phyloP scores from a whole-genome alignment of 2,797 vertebrate species.

The Pseudomugil tenellus region DNA sequence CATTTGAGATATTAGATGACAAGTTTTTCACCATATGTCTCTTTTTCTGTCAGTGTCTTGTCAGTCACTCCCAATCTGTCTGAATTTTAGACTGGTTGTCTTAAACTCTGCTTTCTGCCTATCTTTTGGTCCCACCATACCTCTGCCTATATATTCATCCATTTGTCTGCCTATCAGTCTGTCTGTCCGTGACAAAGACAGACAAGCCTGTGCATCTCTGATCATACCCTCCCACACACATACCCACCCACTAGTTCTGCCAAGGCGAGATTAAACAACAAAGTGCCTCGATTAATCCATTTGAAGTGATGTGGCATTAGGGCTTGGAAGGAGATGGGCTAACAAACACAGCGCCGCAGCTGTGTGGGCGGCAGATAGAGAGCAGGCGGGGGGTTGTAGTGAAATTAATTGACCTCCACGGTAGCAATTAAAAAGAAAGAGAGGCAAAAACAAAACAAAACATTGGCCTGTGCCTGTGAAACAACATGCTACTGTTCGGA shows the following conservation, averaged over 20 bases:
- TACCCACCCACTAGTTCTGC: conserved; percentile 80
- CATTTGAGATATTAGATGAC: conserved; percentile 26
- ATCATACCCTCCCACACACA: conserved; percentile 65
- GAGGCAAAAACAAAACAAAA: conserved; percentile 79
- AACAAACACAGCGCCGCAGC: conserved; percentile 78
- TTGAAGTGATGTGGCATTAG: conserved; percentile 83
- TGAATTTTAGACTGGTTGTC: conserved; percentile 47
- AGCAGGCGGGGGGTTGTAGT: conserved; percentile 53
- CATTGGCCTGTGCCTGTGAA: conserved; percentile 70
- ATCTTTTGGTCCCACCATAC: conserved; percentile 59
- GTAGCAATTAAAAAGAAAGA: conserved; percentile 85
- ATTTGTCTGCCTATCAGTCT: conserved; percentile 44
- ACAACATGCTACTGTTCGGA: conserved; percentile 68
- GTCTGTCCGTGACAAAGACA: conserved; percentile 71
- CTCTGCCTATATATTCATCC: conserved; percentile 18
- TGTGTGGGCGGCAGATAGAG: conserved; percentile 82
- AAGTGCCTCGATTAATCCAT: conserved; percentile 84
- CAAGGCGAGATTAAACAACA: conserved; percentile 84
- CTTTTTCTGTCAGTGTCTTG: conserved; percentile 26
- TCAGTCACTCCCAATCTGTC: conserved; percentile 33
- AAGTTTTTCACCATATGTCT: conserved; percentile 26
- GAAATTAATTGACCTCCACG: conserved; percentile 85
- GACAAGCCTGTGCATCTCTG: conserved; percentile 68
- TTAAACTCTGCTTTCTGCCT: conserved; percentile 43
- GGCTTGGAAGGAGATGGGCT: conserved; percentile 80